These are phyloP conservation scores for Hystrix cristata DNA, from an alignment of 2,113 vertebrate species.

Conservation along the genomic window DNA sequence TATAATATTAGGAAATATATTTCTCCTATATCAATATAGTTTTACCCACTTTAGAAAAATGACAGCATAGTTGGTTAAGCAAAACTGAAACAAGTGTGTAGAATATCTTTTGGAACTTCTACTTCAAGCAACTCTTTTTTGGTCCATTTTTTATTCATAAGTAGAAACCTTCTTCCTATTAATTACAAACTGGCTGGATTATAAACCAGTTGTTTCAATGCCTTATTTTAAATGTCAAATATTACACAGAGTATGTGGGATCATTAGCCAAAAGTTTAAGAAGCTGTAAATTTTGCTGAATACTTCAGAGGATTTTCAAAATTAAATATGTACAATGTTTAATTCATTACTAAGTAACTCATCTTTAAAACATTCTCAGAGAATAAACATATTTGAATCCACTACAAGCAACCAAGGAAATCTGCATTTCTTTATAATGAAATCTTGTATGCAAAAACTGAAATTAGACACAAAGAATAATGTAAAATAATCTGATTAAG, in stretches of 20 bases:
- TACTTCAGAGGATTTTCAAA: slow-evolving; percentile 53
- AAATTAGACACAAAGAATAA: not conserved
- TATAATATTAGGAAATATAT: not conserved
- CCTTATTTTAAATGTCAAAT: slow-evolving; percentile 44
- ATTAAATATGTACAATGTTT: slow-evolving; percentile 39
- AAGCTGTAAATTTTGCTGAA: slow-evolving; percentile 28
- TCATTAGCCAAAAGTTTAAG: slow-evolving; percentile 53
- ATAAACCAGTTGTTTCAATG: not conserved
- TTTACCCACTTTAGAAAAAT: slow-evolving; percentile 5
- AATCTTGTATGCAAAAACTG: not conserved
- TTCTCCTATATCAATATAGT: not conserved
- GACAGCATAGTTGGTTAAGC: not conserved
- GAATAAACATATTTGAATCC: slow-evolving; percentile 38
- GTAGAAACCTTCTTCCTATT: not conserved
- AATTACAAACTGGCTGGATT: not conserved
- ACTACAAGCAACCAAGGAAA: not conserved
- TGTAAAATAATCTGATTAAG: not conserved
- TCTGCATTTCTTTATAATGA: not conserved
- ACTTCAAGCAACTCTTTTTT: not conserved
- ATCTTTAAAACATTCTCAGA: slow-evolving; percentile 29
- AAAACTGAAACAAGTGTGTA: not conserved
- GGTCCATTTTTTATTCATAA: slow-evolving; percentile 18
- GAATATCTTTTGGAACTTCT: not conserved
- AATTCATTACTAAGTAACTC: slow-evolving; percentile 46
- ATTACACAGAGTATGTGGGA: not conserved